Evolutionary conservation across 2,888 invertebrate species (phyloP), one percentile per base, ranked within the genome.

Genomic region (Lithophane socia): DNA sequence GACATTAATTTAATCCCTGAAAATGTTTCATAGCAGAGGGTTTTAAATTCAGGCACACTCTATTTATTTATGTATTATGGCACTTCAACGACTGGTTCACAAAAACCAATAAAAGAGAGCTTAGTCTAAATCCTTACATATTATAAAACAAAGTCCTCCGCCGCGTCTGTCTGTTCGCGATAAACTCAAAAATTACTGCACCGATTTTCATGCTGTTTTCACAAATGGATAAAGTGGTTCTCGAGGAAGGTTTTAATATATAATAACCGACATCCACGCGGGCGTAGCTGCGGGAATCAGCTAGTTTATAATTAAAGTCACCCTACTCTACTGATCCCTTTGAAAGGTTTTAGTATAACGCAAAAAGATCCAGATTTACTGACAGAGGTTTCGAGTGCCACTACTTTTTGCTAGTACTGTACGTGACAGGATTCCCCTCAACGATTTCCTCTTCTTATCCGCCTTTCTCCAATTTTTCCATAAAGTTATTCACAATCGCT

Each of bases 401-500:
- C 1, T 29, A 29, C n/a, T 10, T n/a, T 54, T 54, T 54, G 37
- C 16, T 52, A 0, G 16, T 16, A 29, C 3, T 13, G 1, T 16
- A 52, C 2, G 37, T 54, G 37, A 7, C 37, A 68, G 1, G 9
- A n/a, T 54, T 52, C 16, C 16, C 10, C 54, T 68, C 68, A 16
- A n/a, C n/a, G 0, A 37, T 52, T 68, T 7, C 10, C 67, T 37
- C 52, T 7, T 37, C 13, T 67, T n/a, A 37, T 16, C 13, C 21
- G 3, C 5, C 2, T 9, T 16, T 37, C 16, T n/a, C 52, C 21
- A 52, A 16, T 2, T 52, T 37, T 10, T 1, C 16, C 9, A 3
- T 21, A 16, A 18, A 47, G 3, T 49, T 56, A 29, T 63, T 54
- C 7, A 44, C 3, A 29, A 66, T 63, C 73, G 73, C 80, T 70